Evolutionary conservation across 2,113 vertebrate species (phyloP), one percentile per base, ranked within the genome.

Genomic region (Lophotis ruficrista): DNA sequence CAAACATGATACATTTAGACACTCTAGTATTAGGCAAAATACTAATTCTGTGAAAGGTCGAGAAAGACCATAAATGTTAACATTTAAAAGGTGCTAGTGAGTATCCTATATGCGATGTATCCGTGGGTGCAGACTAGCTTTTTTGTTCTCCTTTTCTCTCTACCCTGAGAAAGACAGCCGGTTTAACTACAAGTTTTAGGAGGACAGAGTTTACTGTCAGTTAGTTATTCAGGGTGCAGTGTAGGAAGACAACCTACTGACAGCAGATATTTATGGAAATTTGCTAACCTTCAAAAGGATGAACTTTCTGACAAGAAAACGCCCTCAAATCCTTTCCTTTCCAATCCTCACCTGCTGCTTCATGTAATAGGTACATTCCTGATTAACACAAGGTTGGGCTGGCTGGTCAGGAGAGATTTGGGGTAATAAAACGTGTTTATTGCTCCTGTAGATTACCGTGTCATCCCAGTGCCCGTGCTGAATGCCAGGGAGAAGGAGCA

Each of bases 141-240:
- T 77, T 86, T 87, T 0, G 0, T 87, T 89, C 41, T 93, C 22
- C 31, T 89, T 90, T 91, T 69, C 68, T 72, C 53, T 70, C 11
- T 58, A 65, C 23, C 30, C 64, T 60, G 57, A 87, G 53, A 79
- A 72, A 91, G 68, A 72, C 45, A 83, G 37, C 7, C 64, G 65
- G 72, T 71, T 82, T 41, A 91, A 70, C 70, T 77, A 27, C 0
- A 9, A 66, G 35, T 62, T 43, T 90, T 92, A 73, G 61, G 77
- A 93, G 78, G 64, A 47, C 62, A 77, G 82, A 85, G 23, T 83
- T 96, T 94, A 71, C 93, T 94, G 75, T 82, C 87, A 43, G 64
- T 86, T 95, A 56, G 48, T 73, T 96, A 82, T 70, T 91, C 65
- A 54, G 78, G 33, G 72, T 75, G 47, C 14, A 21, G 38, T 53